phyloP scores from a whole-genome alignment of 2,113 vertebrate species.

The Pao palembangensis region DNA sequence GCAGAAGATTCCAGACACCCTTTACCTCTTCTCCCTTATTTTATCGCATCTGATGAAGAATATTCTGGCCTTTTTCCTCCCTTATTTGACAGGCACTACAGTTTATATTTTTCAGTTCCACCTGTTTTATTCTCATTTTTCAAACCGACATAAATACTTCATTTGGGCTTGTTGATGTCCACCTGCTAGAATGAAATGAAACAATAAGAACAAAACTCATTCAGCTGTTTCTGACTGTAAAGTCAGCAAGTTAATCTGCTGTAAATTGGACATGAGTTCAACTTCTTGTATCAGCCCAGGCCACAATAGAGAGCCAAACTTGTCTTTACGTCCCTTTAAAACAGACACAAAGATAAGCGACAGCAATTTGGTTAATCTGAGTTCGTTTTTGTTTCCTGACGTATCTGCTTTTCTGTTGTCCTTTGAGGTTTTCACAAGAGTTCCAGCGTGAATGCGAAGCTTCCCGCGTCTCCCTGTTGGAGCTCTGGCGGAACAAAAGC shows the following conservation, averaged over 20 bases:
- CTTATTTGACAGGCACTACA: too few relatives aligned
- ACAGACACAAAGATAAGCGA: slow-evolving; percentile 59
- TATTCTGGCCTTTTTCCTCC: slow-evolving; percentile 26
- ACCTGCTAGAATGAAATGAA: neutral
- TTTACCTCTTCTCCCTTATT: slow-evolving; percentile 11
- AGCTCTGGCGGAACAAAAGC: slow-evolving; percentile 68
- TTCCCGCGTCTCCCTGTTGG: slow-evolving; percentile 62
- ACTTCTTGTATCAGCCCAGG: slow-evolving; percentile 34
- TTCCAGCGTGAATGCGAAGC: slow-evolving; percentile 63
- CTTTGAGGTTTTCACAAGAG: slow-evolving; percentile 58
- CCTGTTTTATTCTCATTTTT: too few relatives aligned
- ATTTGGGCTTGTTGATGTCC: too few relatives aligned
- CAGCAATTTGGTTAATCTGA: slow-evolving; percentile 63
- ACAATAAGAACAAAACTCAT: neutral
- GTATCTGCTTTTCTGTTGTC: slow-evolving; percentile 62
- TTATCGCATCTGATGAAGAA: slow-evolving; percentile 41
- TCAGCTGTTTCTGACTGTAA: slow-evolving; percentile 1
- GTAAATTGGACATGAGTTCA: slow-evolving; percentile 21
- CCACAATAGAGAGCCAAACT: slow-evolving; percentile 47
- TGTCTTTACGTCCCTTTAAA: slow-evolving; percentile 50
- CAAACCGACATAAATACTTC: too few relatives aligned
- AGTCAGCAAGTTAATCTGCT: slow-evolving; percentile 12
- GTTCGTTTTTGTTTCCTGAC: slow-evolving; percentile 34
- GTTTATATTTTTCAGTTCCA: too few relatives aligned
- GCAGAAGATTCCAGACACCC: slow-evolving; percentile 33